These are phyloP conservation scores for Drosophila littoralis DNA, from an alignment of 1,140 invertebrate genomes.

Conservation along the genomic window DNA sequence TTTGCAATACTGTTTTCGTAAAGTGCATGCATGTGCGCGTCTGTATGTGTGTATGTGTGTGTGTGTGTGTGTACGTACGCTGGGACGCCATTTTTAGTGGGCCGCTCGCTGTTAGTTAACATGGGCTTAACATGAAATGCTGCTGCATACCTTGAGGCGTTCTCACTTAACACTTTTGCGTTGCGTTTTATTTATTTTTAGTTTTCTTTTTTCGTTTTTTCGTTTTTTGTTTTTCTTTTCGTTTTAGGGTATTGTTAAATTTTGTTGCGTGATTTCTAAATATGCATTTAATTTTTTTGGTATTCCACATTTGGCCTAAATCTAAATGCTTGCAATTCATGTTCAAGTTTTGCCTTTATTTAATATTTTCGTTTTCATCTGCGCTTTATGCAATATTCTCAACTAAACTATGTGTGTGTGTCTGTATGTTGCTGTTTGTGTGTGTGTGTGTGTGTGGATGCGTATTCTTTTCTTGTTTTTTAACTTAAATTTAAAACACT, in stretches of 20 bases:
- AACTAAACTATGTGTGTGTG: constrained; percentile 30
- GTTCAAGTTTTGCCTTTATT: constrained; percentile 24
- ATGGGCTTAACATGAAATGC: constrained; percentile 2
- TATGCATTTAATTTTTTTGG: constrained; percentile 5
- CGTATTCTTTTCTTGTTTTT: constrained; percentile 12
- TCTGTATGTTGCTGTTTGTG: constrained; percentile 17
- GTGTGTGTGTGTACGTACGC: constrained; percentile 21
- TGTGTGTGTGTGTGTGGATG: constrained; percentile 24
- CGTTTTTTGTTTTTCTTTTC: constrained; percentile 21
- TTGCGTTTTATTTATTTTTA: constrained; percentile 2
- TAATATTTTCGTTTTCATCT: constrained; percentile 24
- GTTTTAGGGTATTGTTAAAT: constrained; percentile 15
- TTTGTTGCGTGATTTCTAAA: constrained; percentile 23
- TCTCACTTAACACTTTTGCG: neutral
- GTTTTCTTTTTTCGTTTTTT: neutral
- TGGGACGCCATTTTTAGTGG: neutral
- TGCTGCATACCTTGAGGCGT: constrained; percentile 29
- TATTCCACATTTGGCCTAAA: constrained; percentile 42
- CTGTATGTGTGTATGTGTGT: constrained; percentile 20
- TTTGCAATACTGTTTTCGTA: constrained; percentile 71
- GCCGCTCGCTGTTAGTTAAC: constrained; percentile 16
- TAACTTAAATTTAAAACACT: constrained; percentile 43
- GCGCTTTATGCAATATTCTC: constrained; percentile 21
- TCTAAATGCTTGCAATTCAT: constrained; percentile 49
- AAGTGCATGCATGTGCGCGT: constrained; percentile 38